Evolutionary conservation across 2,113 vertebrate genomes (phyloP).

Genomic region (Columba janthina): DNA sequence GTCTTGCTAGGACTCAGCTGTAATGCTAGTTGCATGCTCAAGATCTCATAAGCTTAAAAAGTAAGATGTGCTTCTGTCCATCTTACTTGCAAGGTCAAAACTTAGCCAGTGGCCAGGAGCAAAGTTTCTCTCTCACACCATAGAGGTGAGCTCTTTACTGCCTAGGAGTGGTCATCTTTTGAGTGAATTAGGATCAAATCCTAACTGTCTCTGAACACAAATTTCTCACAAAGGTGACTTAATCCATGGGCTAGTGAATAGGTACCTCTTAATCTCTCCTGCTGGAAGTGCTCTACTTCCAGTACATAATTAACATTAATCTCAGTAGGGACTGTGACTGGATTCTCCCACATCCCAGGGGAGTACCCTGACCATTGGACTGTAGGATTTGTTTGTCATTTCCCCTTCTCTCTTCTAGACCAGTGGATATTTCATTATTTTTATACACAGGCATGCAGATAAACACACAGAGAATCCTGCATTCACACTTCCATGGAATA

Average conservation of each 20-base stretch:
- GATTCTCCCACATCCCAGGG: slow-evolving; percentile 28
- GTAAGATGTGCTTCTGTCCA: background rate
- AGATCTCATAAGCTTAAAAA: background rate
- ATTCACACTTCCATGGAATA: background rate
- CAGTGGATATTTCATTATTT: background rate
- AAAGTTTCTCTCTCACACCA: background rate
- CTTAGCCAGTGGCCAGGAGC: background rate
- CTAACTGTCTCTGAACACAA: background rate
- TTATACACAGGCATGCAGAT: background rate
- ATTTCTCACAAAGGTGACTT: background rate
- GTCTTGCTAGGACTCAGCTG: background rate
- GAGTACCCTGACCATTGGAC: slow-evolving; percentile 17
- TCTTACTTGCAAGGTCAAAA: background rate
- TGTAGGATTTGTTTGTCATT: slow-evolving; percentile 34
- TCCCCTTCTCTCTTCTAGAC: background rate
- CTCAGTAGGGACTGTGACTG: background rate
- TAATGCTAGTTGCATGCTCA: background rate
- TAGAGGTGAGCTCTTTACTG: background rate
- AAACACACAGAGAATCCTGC: background rate
- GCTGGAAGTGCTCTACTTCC: background rate
- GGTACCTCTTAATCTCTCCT: background rate
- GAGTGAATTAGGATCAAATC: background rate
- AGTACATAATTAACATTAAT: background rate
- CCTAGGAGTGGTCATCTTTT: accelerated
- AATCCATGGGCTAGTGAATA: background rate